phyloP scores from a whole-genome alignment of 2,113 vertebrate species.

The Peromyscus polionotus region DNA sequence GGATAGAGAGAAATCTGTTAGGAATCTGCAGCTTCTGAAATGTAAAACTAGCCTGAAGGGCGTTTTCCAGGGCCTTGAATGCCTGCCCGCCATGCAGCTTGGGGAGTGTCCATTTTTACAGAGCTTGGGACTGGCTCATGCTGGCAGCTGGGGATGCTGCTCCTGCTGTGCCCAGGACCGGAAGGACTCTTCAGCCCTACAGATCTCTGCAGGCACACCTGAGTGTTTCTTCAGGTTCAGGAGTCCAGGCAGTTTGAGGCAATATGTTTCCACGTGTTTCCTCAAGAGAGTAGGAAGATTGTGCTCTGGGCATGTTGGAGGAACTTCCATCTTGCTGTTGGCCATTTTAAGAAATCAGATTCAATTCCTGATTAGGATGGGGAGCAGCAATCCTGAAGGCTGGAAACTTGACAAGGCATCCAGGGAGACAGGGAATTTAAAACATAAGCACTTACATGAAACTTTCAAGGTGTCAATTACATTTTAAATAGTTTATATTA shows the following conservation, averaged over 20 bases:
- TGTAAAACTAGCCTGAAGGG: background rate
- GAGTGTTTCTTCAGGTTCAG: constrained; percentile 43
- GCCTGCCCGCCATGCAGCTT: background rate
- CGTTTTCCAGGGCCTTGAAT: too few species aligned
- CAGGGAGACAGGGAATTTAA: background rate
- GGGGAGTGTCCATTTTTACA: background rate
- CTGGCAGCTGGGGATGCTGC: background rate
- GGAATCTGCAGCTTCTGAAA: background rate
- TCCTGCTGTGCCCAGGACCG: background rate
- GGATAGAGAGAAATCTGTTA: background rate
- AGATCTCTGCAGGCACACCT: background rate
- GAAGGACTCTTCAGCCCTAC: background rate
- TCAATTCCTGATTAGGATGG: background rate
- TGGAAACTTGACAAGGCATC: background rate
- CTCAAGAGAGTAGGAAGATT: background rate
- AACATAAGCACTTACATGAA: background rate
- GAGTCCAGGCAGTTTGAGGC: background rate
- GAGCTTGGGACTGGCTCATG: too few species aligned
- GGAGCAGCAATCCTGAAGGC: background rate
- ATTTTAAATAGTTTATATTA: background rate
- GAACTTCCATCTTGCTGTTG: background rate
- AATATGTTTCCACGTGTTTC: background rate
- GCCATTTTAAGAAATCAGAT: constrained; percentile 13
- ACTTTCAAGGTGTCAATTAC: background rate
- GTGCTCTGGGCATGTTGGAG: background rate